phyloP scores from a whole-genome alignment of 2,113 vertebrate species.

The Semnornis frantzii region DNA sequence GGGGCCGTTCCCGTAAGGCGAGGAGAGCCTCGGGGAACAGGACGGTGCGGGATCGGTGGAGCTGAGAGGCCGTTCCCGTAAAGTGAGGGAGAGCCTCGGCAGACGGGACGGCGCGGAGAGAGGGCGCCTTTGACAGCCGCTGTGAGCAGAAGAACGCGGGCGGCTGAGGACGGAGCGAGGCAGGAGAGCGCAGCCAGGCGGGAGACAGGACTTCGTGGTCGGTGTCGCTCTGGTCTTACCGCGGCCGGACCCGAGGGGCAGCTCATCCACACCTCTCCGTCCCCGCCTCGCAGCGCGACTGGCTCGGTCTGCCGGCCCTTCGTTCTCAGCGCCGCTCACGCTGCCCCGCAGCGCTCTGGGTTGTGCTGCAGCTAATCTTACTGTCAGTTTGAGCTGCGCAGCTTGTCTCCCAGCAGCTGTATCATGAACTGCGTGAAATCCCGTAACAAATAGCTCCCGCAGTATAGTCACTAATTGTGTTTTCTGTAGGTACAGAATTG shows the following conservation, averaged over 20 bases:
- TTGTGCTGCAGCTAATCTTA: background rate
- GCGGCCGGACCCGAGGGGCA: background rate
- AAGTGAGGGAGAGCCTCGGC: background rate
- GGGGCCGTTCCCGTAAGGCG: rapidly evolving
- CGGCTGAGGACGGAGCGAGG: background rate
- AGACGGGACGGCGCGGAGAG: background rate
- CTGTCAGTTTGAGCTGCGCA: background rate
- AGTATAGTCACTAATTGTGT: background rate
- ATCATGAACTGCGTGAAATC: background rate
- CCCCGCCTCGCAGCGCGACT: background rate
- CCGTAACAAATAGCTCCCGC: background rate
- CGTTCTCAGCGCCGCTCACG: background rate
- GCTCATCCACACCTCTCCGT: background rate
- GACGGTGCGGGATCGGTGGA: background rate
- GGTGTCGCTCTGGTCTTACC: rapidly evolving
- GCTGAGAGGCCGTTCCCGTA: rapidly evolving
- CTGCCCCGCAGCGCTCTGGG: rapidly evolving
- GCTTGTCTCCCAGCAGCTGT: background rate
- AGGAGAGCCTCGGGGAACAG: background rate
- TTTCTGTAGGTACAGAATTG: background rate
- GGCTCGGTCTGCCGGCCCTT: no score
- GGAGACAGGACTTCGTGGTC: rapidly evolving
- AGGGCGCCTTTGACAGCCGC: background rate
- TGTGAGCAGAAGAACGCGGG: background rate
- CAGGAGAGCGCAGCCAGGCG: background rate